phyloP scores from a whole-genome alignment of 2,888 invertebrate species.

The Tupiocoris notatus region DNA sequence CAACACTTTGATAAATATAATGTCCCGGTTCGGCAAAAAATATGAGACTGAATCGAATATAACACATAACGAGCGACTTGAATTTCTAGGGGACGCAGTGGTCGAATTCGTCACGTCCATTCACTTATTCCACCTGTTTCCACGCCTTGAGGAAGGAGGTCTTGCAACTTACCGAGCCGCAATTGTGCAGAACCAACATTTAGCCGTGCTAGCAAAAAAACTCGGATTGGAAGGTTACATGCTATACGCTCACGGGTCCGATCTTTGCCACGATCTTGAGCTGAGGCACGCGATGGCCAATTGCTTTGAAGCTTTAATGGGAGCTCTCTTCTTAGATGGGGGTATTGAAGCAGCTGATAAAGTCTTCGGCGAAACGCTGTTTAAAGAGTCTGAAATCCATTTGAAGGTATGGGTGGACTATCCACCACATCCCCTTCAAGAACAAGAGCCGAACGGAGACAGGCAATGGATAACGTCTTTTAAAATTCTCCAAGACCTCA shows the following conservation, averaged over 20 bases:
- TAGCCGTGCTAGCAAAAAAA: constrained; percentile 88
- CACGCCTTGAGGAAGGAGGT: constrained; percentile 94
- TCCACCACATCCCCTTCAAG: constrained; percentile 88
- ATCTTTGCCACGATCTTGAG: constrained; percentile 94
- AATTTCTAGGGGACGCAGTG: constrained; percentile 97
- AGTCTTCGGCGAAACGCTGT: constrained; percentile 78
- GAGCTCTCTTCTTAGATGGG: constrained; percentile 90
- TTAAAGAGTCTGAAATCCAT: constrained; percentile 66
- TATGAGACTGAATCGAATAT: constrained; percentile 90
- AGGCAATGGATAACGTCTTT: constrained; percentile 87
- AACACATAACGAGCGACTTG: constrained; percentile 92
- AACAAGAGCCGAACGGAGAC: constrained; percentile 92
- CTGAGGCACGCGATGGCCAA: constrained; percentile 98
- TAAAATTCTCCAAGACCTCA: constrained; percentile 79
- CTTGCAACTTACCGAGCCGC: constrained; percentile 95
- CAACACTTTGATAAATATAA: constrained; percentile 93
- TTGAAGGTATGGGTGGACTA: constrained; percentile 81
- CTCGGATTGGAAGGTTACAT: constrained; percentile 89
- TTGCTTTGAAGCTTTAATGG: constrained; percentile 98
- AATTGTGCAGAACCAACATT: constrained; percentile 97
- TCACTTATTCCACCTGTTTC: constrained; percentile 95
- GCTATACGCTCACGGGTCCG: constrained; percentile 97
- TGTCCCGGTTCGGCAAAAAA: constrained; percentile 91
- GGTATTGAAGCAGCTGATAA: constrained; percentile 82
- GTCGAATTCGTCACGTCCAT: constrained; percentile 95